Percentiles rank a stretch among this genome's conserved stretches.
Conservation (phyloP, 2,888 invertebrate species). For the Phaedon cochleariae region DNA sequence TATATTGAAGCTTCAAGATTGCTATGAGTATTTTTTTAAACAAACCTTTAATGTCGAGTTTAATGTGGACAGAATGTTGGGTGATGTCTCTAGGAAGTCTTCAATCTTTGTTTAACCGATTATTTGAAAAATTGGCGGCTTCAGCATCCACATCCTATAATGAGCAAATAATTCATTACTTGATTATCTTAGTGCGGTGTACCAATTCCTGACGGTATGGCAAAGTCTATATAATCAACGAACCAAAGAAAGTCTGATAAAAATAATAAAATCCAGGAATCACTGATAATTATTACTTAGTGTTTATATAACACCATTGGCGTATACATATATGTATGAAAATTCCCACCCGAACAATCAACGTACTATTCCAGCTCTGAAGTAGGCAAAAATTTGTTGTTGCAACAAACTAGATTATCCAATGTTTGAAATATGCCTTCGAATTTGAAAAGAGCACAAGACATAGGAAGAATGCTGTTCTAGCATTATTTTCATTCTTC, state of each 20-base stretch:
- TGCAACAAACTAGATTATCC: too few species aligned
- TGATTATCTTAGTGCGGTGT: slow-evolving; percentile 19
- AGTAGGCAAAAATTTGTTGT: too few species aligned
- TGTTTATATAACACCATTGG: slow-evolving; percentile 9
- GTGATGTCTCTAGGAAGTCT: background rate
- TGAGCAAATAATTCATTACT: slow-evolving; percentile 26
- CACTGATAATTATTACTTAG: background rate
- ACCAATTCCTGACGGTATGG: slow-evolving; percentile 26
- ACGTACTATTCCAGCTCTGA: too few species aligned
- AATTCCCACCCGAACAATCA: too few species aligned
- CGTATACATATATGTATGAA: background rate
- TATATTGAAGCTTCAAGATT: too few species aligned
- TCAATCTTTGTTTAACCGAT: background rate
- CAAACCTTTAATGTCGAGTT: too few species aligned
- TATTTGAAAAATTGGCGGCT: background rate
- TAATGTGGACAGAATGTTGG: too few species aligned
- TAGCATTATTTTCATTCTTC: too few species aligned
- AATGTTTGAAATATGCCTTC: too few species aligned
- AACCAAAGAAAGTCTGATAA: slow-evolving; percentile 2
- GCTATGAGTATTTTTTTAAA: too few species aligned
- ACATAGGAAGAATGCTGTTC: too few species aligned
- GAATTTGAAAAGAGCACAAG: too few species aligned
- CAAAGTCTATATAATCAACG: slow-evolving; percentile 21
- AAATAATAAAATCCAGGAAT: slow-evolving; percentile 10
- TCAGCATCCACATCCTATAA: slow-evolving; percentile 7